Conservation (phyloP, 1,140 invertebrate species). For the Caenorhabditis tropicalis region DNA sequence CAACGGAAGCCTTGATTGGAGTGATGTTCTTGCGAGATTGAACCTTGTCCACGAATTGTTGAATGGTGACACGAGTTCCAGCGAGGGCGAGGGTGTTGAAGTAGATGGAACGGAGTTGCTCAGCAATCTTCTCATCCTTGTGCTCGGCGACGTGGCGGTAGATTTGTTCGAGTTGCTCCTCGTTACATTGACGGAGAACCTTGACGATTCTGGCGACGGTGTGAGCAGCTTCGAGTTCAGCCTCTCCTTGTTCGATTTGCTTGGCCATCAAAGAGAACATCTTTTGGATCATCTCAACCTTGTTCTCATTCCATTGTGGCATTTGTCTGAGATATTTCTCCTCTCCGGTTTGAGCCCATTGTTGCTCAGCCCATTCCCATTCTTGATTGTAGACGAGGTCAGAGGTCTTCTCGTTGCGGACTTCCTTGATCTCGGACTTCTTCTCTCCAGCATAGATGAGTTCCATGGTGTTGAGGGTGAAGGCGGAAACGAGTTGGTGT, state of each 20-base stretch:
- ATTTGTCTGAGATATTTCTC: conserved; percentile 50
- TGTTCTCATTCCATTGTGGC: conserved; percentile 51
- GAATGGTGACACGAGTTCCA: conserved; percentile 62
- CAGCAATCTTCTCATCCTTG: conserved; percentile 39
- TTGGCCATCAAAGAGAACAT: conserved; percentile 34
- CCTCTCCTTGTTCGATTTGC: conserved; percentile 46
- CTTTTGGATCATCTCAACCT: conserved; percentile 50
- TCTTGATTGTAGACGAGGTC: conserved; percentile 60
- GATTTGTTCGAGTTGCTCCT: conserved; percentile 61
- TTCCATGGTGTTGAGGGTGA: conserved; percentile 37
- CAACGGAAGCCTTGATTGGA: conserved; percentile 54
- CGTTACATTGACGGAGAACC: conserved; percentile 60
- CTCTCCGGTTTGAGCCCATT: conserved; percentile 63
- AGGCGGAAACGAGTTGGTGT: conserved; percentile 46
- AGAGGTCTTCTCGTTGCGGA: conserved; percentile 56
- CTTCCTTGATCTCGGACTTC: conserved; percentile 23
- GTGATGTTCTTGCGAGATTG: conserved; percentile 58
- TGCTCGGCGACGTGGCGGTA: conserved; percentile 45
- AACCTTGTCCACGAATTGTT: conserved; percentile 60
- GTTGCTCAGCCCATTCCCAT: conserved; percentile 57
- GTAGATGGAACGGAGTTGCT: conserved; percentile 56
- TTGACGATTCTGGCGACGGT: conserved; percentile 59
- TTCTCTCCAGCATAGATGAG: conserved; percentile 51
- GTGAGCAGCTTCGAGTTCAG: conserved; percentile 54
- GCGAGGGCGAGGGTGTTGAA: conserved; percentile 61